These are phyloP conservation scores for Lophius piscatorius DNA, from an alignment of 2,113 vertebrate species.

Conservation along the genomic window DNA sequence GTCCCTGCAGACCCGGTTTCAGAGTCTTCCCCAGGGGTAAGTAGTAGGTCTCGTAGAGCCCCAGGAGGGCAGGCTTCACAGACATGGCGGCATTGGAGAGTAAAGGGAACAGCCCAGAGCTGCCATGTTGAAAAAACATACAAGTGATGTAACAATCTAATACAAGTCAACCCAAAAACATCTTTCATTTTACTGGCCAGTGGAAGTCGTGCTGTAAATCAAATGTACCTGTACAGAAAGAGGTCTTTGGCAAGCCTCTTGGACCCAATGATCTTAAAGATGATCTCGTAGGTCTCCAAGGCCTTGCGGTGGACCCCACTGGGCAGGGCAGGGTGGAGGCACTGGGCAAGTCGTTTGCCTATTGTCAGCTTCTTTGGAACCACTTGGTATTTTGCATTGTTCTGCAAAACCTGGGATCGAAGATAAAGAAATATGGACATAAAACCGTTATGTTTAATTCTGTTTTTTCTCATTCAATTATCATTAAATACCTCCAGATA, in stretches of 20 bases:
- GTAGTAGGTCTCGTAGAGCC: constrained; percentile 97
- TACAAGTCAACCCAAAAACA: background rate
- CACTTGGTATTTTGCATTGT: constrained; percentile 98
- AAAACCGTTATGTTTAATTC: no score
- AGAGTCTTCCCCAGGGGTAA: constrained; percentile 95
- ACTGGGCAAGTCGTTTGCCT: constrained; percentile 96
- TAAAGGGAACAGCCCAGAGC: constrained; percentile 96
- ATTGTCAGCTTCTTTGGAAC: constrained; percentile 97
- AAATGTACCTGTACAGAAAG: constrained; percentile 98
- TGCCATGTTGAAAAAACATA: constrained; percentile 50
- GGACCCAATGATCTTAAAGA: constrained; percentile 99
- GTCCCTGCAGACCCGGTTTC: constrained; percentile 95
- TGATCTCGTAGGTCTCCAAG: constrained; percentile 97
- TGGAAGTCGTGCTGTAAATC: background rate
- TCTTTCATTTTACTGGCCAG: background rate
- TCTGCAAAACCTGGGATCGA: constrained; percentile 89
- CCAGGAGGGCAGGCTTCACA: constrained; percentile 93
- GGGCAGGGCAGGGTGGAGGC: constrained; percentile 96
- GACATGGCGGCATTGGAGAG: constrained; percentile 99
- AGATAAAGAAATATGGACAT: background rate
- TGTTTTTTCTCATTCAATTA: no score
- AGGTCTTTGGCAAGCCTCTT: constrained; percentile 98
- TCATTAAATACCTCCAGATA: no score
- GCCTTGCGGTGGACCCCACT: constrained; percentile 98
- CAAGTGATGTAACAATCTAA: background rate